Percentiles rank a stretch among this genome's conserved stretches.
These are phyloP conservation scores for Anser brachyrhynchus DNA, from an alignment of 2,113 vertebrate species.

Conservation along the genomic window DNA sequence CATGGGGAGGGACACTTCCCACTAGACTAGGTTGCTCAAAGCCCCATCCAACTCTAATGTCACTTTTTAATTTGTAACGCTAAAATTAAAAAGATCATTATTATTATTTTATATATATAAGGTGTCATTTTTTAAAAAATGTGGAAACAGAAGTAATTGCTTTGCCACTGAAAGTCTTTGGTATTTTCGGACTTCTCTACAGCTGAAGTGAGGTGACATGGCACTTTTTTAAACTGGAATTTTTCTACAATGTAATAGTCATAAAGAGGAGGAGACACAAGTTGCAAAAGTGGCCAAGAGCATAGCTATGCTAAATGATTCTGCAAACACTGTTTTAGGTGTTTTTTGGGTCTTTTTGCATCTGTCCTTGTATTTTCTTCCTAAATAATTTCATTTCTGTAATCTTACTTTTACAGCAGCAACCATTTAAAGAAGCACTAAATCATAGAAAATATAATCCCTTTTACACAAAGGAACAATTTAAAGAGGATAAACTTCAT, in stretches of 20 bases:
- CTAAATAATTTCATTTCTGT: conserved; percentile 3
- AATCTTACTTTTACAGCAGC: conserved; percentile 36
- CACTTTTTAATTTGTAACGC: background rate
- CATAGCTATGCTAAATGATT: background rate
- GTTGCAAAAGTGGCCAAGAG: background rate
- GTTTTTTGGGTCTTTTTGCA: background rate
- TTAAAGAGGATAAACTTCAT: conserved; percentile 27
- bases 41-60: background rate
- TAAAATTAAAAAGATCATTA: background rate
- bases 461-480: conserved; percentile 42
- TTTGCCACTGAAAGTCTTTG: background rate
- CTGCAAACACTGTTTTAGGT: background rate
- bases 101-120: background rate
- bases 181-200: background rate
- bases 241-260: background rate
- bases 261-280: background rate
- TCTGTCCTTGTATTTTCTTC: background rate
- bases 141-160: background rate
- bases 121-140: background rate
- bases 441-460: background rate
- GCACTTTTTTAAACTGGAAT: background rate
- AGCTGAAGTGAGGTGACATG: background rate
- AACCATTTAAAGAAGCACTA: conserved; percentile 14
- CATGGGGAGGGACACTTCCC: too few relatives aligned
- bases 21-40: too few relatives aligned